Evolutionary conservation across 1,140 invertebrate species (phyloP), one percentile per base, ranked within the genome.

Genomic region (Danaus melanippus): DNA sequence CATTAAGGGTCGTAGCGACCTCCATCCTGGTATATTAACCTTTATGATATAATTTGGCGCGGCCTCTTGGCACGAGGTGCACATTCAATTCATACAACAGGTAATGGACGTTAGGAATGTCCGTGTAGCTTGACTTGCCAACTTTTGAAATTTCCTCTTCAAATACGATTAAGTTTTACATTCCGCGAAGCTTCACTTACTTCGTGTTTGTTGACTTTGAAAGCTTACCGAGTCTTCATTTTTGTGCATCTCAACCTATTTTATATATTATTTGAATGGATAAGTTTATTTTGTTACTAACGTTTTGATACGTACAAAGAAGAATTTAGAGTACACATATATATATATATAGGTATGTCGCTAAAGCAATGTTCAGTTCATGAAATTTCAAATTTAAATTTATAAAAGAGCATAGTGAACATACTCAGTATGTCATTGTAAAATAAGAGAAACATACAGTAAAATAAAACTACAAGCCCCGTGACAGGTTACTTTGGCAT

Each of bases 31-130:
- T 50, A 61, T 64, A 71, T 74, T 74, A 74, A 74, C 71, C 71
- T 74, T 71, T 74, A 74, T 65, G 71, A 69, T 66, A 56, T 71
- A 71, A 71, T 74, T 74, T 74, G 71, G 71, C 71, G 9, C 57
- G 43, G 64, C 66, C 60, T 64, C 69, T 71, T 74, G 71, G 71
- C 71, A 74, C 64, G n/a, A 11, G 51, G n/a, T 46, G 39, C 51
- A 53, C 56, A 57, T 64, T 62, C 59, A 57, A 63, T 47, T 42
- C 62, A 60, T 60, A 67, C 64, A 66, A 71, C 69, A 71, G 69
- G 69, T 71, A 71, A 59, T 10, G 12, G 9, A 53, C 46, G 43
- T 46, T 55, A 56, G 56, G 55, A 54, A 64, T 59, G 50, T 53
- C 54, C 62, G 48, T 48, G 12, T 9, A 52, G 9, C 50, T 41